phyloP scores from a whole-genome alignment of 2,797 vertebrate species.

The Xerus rutilus region DNA sequence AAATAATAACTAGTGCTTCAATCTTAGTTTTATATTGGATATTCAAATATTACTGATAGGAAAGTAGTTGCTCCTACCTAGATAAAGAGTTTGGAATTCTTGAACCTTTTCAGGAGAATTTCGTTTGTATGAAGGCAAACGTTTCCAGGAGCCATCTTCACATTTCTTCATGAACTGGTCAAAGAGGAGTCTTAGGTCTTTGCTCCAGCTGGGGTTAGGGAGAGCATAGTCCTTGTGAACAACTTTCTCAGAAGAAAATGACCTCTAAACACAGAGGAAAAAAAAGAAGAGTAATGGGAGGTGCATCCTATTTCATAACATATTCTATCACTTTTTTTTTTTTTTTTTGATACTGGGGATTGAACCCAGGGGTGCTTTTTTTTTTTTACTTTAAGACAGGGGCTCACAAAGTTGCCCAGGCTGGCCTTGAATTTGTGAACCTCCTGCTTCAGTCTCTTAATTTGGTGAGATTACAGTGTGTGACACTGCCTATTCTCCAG shows the following conservation, averaged over 20 bases:
- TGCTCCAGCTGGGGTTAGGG: conserved; percentile 92
- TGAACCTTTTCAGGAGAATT: fast-evolving
- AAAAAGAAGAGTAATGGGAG: background rate
- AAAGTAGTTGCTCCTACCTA: conserved; percentile 57
- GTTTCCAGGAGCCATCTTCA: conserved; percentile 87
- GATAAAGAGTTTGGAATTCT: background rate
- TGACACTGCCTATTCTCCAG: too few species aligned
- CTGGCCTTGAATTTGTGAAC: too few species aligned
- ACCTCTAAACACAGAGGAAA: conserved; percentile 41
- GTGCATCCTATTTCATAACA: background rate
- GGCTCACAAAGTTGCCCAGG: too few species aligned
- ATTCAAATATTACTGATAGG: background rate
- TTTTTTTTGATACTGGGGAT: too few species aligned
- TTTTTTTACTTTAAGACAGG: too few species aligned
- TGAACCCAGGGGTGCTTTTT: too few species aligned
- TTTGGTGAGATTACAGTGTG: too few species aligned
- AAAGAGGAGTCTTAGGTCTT: conserved; percentile 89
- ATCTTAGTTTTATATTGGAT: conserved; percentile 15
- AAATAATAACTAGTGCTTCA: conserved; percentile 4
- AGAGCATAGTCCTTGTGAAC: conserved; percentile 86
- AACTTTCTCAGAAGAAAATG: conserved; percentile 40
- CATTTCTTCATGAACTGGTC: conserved; percentile 88
- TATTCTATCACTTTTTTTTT: background rate
- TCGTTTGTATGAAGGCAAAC: conserved; percentile 89
- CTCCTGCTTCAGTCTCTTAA: too few species aligned